Conservation (phyloP, 2,797 vertebrate genomes). For the Microctenopoma lineatum region DNA sequence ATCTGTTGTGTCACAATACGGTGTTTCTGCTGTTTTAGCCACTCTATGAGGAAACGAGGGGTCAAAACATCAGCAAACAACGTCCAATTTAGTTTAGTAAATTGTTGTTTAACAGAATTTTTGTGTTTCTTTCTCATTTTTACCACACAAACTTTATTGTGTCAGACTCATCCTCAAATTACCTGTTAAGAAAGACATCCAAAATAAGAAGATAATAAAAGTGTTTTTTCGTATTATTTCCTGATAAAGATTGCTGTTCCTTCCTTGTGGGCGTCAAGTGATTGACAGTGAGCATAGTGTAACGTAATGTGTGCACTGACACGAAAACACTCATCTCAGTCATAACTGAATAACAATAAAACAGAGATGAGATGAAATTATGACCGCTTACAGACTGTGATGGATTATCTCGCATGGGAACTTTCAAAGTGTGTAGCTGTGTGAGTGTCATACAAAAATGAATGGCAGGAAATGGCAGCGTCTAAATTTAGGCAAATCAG, state of each 20-base stretch:
- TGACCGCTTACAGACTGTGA: slow-evolving; percentile 40
- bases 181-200: slow-evolving; percentile 18
- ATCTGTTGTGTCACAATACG: slow-evolving; percentile 13
- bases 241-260: slow-evolving; percentile 27
- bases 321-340: slow-evolving; percentile 50
- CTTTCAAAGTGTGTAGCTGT: slow-evolving; percentile 10
- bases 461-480: slow-evolving; percentile 37
- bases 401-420: slow-evolving; percentile 39
- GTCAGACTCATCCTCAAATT: slow-evolving; percentile 14
- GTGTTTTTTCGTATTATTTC: slow-evolving; percentile 25
- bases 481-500: slow-evolving; percentile 34
- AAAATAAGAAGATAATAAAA: slow-evolving; percentile 11
- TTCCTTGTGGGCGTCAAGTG: slow-evolving; percentile 51
- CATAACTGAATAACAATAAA: slow-evolving; percentile 46
- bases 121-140: slow-evolving; percentile 14
- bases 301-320: slow-evolving; percentile 39
- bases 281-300: slow-evolving; percentile 57
- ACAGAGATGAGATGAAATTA: slow-evolving; percentile 54
- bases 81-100: too few species aligned
- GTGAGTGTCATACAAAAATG: slow-evolving; percentile 11
- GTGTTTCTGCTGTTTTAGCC: too few species aligned
- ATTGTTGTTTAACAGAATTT: background rate
- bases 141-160: background rate
- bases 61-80: too few species aligned
- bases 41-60: too few species aligned